Evolutionary conservation across 2,797 vertebrate species (phyloP).

Genomic region (Brachyrhaphis roseni): DNA sequence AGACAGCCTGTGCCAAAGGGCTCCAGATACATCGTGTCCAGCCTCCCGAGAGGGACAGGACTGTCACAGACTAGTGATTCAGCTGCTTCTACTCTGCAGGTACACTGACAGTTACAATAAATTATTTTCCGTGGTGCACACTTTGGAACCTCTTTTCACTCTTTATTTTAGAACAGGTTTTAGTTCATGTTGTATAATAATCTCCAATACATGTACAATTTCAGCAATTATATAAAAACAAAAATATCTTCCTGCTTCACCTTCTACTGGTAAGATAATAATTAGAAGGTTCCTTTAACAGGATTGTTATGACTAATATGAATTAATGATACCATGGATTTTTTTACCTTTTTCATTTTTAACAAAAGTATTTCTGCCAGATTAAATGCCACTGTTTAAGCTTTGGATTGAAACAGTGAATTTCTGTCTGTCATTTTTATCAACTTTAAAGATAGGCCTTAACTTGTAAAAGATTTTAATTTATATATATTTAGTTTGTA

Average conservation of each 20-base stretch:
- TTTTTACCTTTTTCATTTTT: no score
- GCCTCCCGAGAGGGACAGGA: conserved; percentile 68
- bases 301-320: background rate
- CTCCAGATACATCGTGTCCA: conserved; percentile 74
- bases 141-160: background rate
- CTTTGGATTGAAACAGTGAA: background rate
- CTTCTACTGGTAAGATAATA: background rate
- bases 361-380: background rate
- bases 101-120: background rate
- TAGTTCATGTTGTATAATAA: background rate
- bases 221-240: background rate
- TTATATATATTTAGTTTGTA: background rate
- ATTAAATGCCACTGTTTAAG: background rate
- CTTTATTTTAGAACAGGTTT: background rate
- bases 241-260: background rate
- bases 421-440: background rate
- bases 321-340: background rate
- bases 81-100: conserved; percentile 42
- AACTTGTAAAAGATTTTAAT: background rate
- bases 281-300: background rate
- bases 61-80: conserved; percentile 69
- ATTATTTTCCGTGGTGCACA: background rate
- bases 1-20: conserved; percentile 68
- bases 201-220: background rate
- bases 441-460: background rate